Conservation (phyloP, 2,888 invertebrate species). For the Drosophila formosana region DNA sequence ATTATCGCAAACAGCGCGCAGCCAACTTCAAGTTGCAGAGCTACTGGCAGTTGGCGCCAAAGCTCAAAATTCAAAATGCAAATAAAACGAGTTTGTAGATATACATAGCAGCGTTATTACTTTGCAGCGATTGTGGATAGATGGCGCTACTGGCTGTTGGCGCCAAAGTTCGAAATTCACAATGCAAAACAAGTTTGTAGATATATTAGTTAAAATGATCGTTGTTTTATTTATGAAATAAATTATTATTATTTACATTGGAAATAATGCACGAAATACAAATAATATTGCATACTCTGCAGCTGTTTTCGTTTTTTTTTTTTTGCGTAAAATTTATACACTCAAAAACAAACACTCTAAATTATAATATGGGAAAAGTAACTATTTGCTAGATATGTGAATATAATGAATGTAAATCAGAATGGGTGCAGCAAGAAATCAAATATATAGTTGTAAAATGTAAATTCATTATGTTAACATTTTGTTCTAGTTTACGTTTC, state of each 20-base stretch:
- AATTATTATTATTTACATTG: conserved; percentile 80
- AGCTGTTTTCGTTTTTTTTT: conserved; percentile 39
- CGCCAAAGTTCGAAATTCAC: neutral
- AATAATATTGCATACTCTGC: conserved; percentile 76
- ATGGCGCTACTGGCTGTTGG: neutral
- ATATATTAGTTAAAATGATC: conserved; percentile 70
- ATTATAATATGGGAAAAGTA: conserved; percentile 42
- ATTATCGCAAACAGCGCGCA: neutral
- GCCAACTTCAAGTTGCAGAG: neutral
- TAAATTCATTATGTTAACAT: conserved; percentile 26
- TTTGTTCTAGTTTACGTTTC: conserved; percentile 19
- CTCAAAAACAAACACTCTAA: conserved; percentile 67
- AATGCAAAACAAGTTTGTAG: neutral
- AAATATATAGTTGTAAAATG: conserved; percentile 27
- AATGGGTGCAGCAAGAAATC: conserved; percentile 37
- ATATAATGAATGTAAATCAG: conserved; percentile 4
- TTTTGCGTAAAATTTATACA: conserved; percentile 56
- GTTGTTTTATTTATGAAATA: conserved; percentile 78
- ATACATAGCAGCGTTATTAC: conserved; percentile 4
- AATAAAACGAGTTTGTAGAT: neutral
- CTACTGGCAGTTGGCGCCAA: neutral
- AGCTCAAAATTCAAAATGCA: neutral
- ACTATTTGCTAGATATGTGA: conserved; percentile 42
- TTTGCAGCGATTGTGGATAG: neutral
- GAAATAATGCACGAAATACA: conserved; percentile 79